phyloP scores from a whole-genome alignment of 2,113 vertebrate species.

The Melospiza georgiana region DNA sequence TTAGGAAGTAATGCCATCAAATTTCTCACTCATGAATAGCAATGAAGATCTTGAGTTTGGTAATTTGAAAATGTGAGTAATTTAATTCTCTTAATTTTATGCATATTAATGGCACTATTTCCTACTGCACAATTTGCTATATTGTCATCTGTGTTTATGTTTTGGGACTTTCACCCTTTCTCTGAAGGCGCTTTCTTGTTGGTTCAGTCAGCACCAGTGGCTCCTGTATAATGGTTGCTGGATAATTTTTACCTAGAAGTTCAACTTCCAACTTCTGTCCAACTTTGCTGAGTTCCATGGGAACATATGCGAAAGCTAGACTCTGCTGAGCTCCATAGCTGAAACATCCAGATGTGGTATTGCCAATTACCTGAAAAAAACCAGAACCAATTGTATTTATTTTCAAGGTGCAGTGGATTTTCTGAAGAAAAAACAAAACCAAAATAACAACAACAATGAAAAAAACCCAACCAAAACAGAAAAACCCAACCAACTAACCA shows the following conservation, averaged over 20 bases:
- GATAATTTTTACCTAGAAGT: constrained; percentile 88
- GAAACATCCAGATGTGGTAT: constrained; percentile 94
- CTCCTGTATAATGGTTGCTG: constrained; percentile 84
- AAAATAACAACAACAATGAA: background rate
- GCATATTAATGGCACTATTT: background rate
- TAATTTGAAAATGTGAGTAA: background rate
- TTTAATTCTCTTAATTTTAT: background rate
- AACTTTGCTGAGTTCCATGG: constrained; percentile 79
- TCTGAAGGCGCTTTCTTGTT: constrained; percentile 81
- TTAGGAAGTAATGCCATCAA: background rate
- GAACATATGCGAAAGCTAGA: constrained; percentile 92
- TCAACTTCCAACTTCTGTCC: constrained; percentile 93
- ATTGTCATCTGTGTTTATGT: constrained; percentile 15
- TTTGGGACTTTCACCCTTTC: constrained; percentile 71
- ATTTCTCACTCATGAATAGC: background rate
- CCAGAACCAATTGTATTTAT: background rate
- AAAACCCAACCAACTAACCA: too few species aligned
- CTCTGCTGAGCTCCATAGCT: constrained; percentile 88
- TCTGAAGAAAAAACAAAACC: background rate
- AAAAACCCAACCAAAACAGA: too few species aligned
- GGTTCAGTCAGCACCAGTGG: constrained; percentile 91
- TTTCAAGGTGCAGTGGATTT: background rate
- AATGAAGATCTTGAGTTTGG: background rate
- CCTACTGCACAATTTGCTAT: background rate
- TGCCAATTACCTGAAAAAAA: constrained; percentile 88